A percentile compares a stretch with the other conserved stretches of the same genome.
phyloP scores from a whole-genome alignment of 1,140 invertebrate species.

The Achatina immaculata region DNA sequence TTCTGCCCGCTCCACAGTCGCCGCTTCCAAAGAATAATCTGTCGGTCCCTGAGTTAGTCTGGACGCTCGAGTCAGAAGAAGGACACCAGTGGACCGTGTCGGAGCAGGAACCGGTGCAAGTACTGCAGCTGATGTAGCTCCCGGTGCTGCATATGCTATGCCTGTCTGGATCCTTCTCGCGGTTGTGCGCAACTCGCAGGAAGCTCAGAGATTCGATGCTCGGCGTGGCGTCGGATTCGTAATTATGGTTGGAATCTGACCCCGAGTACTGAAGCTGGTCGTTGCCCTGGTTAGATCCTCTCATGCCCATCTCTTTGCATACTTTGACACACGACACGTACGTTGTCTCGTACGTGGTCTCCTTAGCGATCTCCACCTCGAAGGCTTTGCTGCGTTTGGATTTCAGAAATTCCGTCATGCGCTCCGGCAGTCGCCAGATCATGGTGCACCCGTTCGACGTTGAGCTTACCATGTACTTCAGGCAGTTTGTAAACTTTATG shows the following conservation, averaged over 20 bases:
- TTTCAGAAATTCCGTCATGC: slow-evolving; percentile 26
- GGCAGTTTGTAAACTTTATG: slow-evolving; percentile 2
- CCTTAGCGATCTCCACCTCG: slow-evolving; percentile 7
- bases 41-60: neutral
- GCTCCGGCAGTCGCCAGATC: slow-evolving; percentile 13
- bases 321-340: slow-evolving; percentile 29
- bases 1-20: neutral
- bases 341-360: slow-evolving; percentile 20
- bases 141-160: neutral
- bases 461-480: slow-evolving; percentile 25
- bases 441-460: slow-evolving; percentile 11
- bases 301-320: slow-evolving; percentile 4
- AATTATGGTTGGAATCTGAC: neutral
- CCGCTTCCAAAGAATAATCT: neutral
- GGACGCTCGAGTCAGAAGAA: neutral
- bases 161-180: neutral
- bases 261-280: neutral
- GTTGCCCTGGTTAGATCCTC: neutral
- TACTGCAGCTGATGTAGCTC: slow-evolving; percentile 30
- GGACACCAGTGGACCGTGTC: neutral
- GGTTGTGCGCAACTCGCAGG: neutral
- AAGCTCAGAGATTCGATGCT: slow-evolving; percentile 29
- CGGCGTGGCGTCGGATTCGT: slow-evolving; percentile 6
- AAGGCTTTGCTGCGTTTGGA: neutral
- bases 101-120: slow-evolving; percentile 14